Conservation (phyloP, 2,888 invertebrate genomes). For the Folsomia manolachei region DNA sequence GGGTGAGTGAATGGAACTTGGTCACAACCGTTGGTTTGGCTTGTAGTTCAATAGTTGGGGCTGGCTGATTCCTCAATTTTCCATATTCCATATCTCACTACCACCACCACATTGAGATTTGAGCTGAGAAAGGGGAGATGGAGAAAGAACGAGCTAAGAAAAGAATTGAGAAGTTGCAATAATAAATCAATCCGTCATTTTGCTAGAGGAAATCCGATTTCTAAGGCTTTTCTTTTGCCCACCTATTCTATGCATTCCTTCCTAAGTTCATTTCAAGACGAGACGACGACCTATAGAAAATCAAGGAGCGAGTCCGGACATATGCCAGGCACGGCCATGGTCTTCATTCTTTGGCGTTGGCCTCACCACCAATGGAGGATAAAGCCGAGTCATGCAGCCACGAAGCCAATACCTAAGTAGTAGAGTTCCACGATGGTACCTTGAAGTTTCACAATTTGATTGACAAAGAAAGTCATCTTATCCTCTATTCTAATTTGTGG, state of each 20-base stretch:
- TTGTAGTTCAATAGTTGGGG: too few relatives aligned
- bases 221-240: slow-evolving; percentile 10
- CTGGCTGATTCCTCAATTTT: not conserved
- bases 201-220: slow-evolving; percentile 19
- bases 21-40: slow-evolving; percentile 10
- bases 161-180: slow-evolving; percentile 17
- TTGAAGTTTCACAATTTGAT: slow-evolving; percentile 14
- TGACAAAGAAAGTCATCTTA: slow-evolving; percentile 15
- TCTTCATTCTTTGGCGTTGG: too few relatives aligned
- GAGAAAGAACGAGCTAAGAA: not conserved
- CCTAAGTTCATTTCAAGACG: not conserved
- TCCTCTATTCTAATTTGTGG: slow-evolving; percentile 1
- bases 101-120: not conserved
- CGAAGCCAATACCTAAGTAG: not conserved
- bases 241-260: not conserved
- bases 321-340: too few relatives aligned
- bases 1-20: not conserved
- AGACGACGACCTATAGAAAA: not conserved
- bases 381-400: too few relatives aligned
- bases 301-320: not conserved
- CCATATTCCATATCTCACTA: slow-evolving; percentile 1
- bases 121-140: not conserved
- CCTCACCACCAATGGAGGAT: too few relatives aligned
- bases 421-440: not conserved
- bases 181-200: slow-evolving; percentile 22